Conservation (phyloP, 2,113 vertebrate genomes). For the Amblyopsis rosae region DNA sequence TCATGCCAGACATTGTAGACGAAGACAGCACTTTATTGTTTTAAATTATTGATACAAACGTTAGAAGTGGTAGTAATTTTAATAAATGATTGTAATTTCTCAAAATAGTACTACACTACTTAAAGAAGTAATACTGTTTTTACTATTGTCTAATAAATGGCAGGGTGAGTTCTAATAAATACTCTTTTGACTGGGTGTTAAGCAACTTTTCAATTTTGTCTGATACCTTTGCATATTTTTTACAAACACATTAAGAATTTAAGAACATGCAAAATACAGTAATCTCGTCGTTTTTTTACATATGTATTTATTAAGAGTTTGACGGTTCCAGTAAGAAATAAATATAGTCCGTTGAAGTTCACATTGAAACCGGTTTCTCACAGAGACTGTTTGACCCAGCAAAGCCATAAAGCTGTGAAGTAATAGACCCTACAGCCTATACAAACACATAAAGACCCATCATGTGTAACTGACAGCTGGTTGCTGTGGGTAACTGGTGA, state of each 20-base stretch:
- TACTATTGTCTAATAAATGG: too few relatives aligned
- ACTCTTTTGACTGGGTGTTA: too few relatives aligned
- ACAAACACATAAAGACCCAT: slow-evolving; percentile 52
- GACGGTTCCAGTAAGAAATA: slow-evolving; percentile 19
- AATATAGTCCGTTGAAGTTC: slow-evolving; percentile 37
- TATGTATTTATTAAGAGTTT: slow-evolving; percentile 12
- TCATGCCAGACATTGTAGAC: neutral
- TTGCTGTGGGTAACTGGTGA: slow-evolving; percentile 65
- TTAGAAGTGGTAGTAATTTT: too few relatives aligned
- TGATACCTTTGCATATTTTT: too few relatives aligned
- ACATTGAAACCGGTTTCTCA: slow-evolving; percentile 2
- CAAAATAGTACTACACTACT: too few relatives aligned
- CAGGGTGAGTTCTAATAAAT: too few relatives aligned
- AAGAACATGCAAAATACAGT: slow-evolving; percentile 16
- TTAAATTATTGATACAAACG: neutral
- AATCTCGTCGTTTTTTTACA: slow-evolving; percentile 33
- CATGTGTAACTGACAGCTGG: slow-evolving; percentile 51
- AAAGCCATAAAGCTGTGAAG: slow-evolving; percentile 28
- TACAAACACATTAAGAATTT: too few relatives aligned
- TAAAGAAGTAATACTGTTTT: too few relatives aligned
- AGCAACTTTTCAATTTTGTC: too few relatives aligned
- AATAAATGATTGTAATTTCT: too few relatives aligned
- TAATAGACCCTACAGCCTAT: slow-evolving; percentile 28
- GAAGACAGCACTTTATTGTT: neutral
- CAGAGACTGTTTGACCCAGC: slow-evolving; percentile 36